phyloP scores from a whole-genome alignment of 2,113 vertebrate species.

The Oenanthe melanoleuca region DNA sequence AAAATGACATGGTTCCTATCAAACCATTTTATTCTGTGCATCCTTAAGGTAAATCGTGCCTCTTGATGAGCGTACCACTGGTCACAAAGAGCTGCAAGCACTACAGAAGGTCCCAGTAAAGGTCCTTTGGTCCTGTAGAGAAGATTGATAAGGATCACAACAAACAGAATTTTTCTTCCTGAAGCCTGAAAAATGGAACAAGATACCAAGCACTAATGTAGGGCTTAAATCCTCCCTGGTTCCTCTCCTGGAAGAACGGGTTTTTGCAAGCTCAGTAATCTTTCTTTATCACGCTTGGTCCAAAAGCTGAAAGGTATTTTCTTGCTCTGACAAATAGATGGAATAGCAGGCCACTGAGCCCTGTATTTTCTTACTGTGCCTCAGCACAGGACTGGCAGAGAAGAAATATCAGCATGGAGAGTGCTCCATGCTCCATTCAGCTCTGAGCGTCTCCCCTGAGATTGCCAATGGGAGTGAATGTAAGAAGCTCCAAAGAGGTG shows the following conservation, averaged over 20 bases:
- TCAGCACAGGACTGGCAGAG: neutral
- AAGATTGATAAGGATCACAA: neutral
- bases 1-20: neutral
- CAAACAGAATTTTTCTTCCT: neutral
- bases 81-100: neutral
- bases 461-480: neutral
- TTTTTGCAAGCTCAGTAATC: neutral
- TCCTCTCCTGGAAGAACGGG: neutral
- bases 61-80: neutral
- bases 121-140: neutral
- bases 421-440: neutral
- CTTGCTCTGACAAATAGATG: neutral
- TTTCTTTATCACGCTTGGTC: neutral
- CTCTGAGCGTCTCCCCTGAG: neutral
- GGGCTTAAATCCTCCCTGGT: neutral
- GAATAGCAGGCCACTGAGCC: neutral
- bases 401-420: neutral
- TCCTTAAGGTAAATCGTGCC: neutral
- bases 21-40: neutral
- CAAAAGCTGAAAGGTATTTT: neutral
- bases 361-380: neutral
- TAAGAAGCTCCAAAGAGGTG: neutral
- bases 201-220: neutral
- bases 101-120: neutral
- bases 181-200: neutral